Percentiles rank a stretch among this genome's conserved stretches.
These are phyloP conservation scores for Neosilurus mollespiculum DNA, from an alignment of 2,797 vertebrate genomes.

Conservation along the genomic window DNA sequence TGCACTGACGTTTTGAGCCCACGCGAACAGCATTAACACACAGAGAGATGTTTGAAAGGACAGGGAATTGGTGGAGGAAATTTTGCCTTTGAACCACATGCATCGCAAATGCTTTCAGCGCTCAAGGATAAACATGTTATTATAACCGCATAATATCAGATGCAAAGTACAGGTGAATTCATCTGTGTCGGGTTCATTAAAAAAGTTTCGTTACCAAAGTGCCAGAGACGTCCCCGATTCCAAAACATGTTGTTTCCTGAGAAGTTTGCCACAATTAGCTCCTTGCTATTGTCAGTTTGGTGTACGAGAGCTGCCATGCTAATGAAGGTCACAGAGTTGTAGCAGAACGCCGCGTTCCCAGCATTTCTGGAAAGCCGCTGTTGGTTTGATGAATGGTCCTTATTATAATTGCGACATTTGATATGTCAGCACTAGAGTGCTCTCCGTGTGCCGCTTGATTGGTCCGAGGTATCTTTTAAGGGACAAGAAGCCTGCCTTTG, in stretches of 20 bases:
- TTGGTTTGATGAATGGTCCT: conserved; percentile 56
- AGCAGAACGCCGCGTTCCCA: conserved; percentile 20
- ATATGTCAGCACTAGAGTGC: conserved; percentile 42
- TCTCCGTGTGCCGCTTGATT: conserved; percentile 50
- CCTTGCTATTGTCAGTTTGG: conserved; percentile 26
- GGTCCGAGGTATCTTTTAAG: conserved; percentile 48
- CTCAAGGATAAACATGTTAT: conserved; percentile 32
- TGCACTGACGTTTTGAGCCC: conserved; percentile 53
- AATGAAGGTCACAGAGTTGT: conserved; percentile 51
- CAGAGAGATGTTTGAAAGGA: conserved; percentile 27
- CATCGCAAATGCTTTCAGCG: conserved; percentile 20
- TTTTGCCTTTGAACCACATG: conserved; percentile 29
- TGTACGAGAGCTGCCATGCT: conserved; percentile 29
- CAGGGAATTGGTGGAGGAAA: conserved; percentile 37
- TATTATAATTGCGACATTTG: conserved; percentile 58
- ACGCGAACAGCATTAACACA: conserved; percentile 29
- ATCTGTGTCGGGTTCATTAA: conserved; percentile 27
- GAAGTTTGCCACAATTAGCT: conserved; percentile 44
- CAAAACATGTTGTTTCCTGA: conserved; percentile 13
- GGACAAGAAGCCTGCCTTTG: conserved; percentile 46
- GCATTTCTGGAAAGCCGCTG: conserved; percentile 32
- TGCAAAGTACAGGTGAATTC: conserved; percentile 27
- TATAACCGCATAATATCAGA: conserved; percentile 30
- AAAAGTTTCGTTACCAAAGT: conserved; percentile 21
- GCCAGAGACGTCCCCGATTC: not conserved